These are phyloP conservation scores for Tachuris rubrigastra DNA, from an alignment of 2,113 vertebrate genomes.

Conservation along the genomic window DNA sequence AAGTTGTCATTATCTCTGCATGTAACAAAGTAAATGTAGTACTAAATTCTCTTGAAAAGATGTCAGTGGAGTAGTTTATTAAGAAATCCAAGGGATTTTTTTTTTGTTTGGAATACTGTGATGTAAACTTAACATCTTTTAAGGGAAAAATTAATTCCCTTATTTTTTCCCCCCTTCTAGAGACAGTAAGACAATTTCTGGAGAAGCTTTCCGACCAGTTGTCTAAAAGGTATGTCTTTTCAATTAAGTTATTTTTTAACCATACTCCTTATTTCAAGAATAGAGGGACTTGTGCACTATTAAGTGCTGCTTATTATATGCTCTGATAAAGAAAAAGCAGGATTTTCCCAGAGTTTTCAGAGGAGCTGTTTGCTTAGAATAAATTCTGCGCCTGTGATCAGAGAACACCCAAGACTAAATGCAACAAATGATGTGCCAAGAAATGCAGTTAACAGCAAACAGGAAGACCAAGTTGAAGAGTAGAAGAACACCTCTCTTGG, in stretches of 20 bases:
- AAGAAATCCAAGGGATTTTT: not conserved
- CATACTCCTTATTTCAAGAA: not conserved
- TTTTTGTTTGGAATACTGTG: not conserved
- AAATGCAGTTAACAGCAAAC: not conserved
- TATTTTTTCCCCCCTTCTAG: slow-evolving; percentile 66
- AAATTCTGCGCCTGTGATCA: not conserved
- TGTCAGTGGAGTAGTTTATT: not conserved
- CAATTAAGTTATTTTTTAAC: not conserved
- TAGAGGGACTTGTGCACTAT: not conserved
- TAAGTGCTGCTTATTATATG: not conserved
- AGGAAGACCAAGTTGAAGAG: not conserved
- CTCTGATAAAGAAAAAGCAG: not conserved
- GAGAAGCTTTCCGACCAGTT: slow-evolving; percentile 90
- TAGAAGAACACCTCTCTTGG: not conserved
- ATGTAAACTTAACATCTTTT: not conserved
- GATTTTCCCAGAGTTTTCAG: not conserved
- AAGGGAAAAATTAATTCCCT: not conserved
- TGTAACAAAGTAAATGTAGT: not conserved
- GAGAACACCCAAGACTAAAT: not conserved
- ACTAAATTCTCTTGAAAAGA: not conserved
- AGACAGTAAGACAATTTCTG: slow-evolving; percentile 90
- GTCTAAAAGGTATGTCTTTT: slow-evolving; percentile 81
- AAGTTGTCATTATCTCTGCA: not conserved
- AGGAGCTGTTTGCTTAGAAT: not conserved
- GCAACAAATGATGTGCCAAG: not conserved